A percentile compares a stretch with the other conserved stretches of the same genome.
phyloP scores from a whole-genome alignment of 2,797 vertebrate species.

The Acestrorhynchus altus region DNA sequence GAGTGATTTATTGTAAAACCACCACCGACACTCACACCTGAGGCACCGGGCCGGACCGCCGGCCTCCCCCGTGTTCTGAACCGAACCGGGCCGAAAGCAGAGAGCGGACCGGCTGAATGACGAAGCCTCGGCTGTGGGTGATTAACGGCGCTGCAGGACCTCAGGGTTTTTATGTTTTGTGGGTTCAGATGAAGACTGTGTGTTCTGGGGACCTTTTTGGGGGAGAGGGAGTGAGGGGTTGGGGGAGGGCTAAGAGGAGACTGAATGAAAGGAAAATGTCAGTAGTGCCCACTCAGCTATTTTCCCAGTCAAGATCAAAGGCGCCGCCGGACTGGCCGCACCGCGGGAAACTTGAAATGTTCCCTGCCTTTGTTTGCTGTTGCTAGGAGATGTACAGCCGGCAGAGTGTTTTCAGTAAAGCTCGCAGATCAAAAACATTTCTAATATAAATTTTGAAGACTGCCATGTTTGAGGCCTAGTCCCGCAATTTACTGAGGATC shows the following conservation, averaged over 20 bases:
- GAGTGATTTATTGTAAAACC: constrained; percentile 16
- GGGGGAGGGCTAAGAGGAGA: constrained; percentile 60
- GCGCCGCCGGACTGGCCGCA: constrained; percentile 75
- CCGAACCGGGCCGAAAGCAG: too few species aligned
- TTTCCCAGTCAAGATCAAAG: constrained; percentile 84
- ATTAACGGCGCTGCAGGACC: constrained; percentile 73
- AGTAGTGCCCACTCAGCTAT: constrained; percentile 80
- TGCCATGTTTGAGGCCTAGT: constrained; percentile 72
- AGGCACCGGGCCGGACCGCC: too few species aligned
- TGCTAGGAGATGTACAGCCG: constrained; percentile 83
- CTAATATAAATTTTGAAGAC: constrained; percentile 83
- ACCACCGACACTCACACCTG: constrained; percentile 40
- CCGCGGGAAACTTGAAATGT: constrained; percentile 85
- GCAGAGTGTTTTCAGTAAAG: constrained; percentile 83
- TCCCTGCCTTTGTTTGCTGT: constrained; percentile 86
- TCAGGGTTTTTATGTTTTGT: constrained; percentile 46
- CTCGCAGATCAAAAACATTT: constrained; percentile 84
- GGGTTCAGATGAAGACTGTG: constrained; percentile 82
- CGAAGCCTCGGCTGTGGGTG: constrained; percentile 69
- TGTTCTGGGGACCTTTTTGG: constrained; percentile 75
- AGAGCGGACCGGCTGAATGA: too few species aligned
- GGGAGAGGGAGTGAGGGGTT: constrained; percentile 27
- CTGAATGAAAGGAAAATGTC: constrained; percentile 86
- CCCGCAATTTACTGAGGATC: constrained; percentile 71
- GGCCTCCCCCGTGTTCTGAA: too few species aligned